Evolutionary conservation across 1,140 invertebrate genomes (phyloP), one percentile per base, ranked within the genome.

Genomic region (Thaumatotibia leucotreta): DNA sequence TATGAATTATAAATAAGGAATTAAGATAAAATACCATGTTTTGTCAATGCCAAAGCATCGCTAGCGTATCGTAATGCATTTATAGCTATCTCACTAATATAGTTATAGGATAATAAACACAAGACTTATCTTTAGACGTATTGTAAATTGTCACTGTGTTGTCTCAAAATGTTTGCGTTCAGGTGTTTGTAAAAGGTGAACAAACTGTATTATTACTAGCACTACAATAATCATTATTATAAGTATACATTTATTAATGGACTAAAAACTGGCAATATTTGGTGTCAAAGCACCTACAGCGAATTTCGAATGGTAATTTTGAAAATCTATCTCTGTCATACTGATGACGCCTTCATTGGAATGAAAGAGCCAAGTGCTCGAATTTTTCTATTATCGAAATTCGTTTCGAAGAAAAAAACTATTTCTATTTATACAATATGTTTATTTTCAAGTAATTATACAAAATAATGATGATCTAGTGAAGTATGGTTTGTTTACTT

Each of bases 41-140:
- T 91, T 89, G 86, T 89, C 84, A 85, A 91, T 89, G 91, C 91
- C 90, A 92, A 92, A 91, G 90, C 90, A 91, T 90, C 83, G 90
- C 87, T 92, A 92, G 91, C 86, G 75, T 91, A 89, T 91, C 79
- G 83, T 90, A 88, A 84, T 91, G 91, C 91, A 91, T 92, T 92
- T 92, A 91, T 91, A 85, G 81, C 76, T 89, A 89, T 89, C 87
- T 89, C 86, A 91, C 79, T 91, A 89, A 86, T 81, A 84, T 88
- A 89, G 70, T 76, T 78, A 73, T 84, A 87, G 84, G 62, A 65
- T 77, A 89, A 89, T 89, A 77, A 84, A 81, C 82, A 88, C 79
- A 91, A 91, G 88, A 91, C 85, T 89, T 89, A 80, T 89, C 82
- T 76, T 74, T 86, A 85, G 77, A 79, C 76, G 72, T 77, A 76